A percentile compares a stretch with the other conserved stretches of the same genome.
Evolutionary conservation across 2,888 invertebrate species (phyloP).

Genomic region (Campoletis raptor): DNA sequence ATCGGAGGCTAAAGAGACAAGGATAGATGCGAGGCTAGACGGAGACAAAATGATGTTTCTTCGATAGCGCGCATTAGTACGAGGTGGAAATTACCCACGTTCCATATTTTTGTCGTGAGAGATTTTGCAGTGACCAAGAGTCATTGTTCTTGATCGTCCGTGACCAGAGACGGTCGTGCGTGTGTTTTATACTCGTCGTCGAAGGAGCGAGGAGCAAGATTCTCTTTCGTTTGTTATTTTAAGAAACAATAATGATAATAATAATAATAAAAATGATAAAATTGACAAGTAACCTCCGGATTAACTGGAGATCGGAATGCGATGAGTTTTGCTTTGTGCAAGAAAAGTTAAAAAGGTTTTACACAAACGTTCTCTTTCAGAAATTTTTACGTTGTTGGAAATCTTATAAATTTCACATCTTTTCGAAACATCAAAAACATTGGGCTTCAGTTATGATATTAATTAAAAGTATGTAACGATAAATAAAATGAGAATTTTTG

Average conservation of each 20-base stretch:
- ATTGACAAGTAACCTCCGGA: constrained; percentile 44
- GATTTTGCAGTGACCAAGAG: constrained; percentile 74
- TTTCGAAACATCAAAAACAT: not conserved
- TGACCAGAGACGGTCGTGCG: constrained; percentile 64
- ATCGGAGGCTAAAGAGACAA: constrained; percentile 53
- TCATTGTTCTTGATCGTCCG: constrained; percentile 77
- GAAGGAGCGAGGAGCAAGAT: constrained; percentile 21
- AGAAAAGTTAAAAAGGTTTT: constrained; percentile 14
- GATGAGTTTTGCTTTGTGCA: constrained; percentile 25
- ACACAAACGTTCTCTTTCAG: not conserved
- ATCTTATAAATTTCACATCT: not conserved
- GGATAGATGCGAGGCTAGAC: constrained; percentile 41
- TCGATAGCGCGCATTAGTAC: not conserved
- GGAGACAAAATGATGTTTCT: constrained; percentile 31
- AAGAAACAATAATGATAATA: constrained; percentile 36
- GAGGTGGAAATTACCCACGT: constrained; percentile 82
- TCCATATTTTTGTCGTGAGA: constrained; percentile 80
- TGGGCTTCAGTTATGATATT: not conserved
- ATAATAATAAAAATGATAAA: constrained; percentile 42
- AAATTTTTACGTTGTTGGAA: too few relatives aligned
- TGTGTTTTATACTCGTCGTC: constrained; percentile 45
- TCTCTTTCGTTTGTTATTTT: constrained; percentile 63
- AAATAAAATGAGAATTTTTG: too few relatives aligned
- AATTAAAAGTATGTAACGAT: not conserved
- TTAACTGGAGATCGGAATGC: constrained; percentile 38